Conservation (phyloP, 1,140 invertebrate genomes). For the Zaprionus kolodkinae region DNA sequence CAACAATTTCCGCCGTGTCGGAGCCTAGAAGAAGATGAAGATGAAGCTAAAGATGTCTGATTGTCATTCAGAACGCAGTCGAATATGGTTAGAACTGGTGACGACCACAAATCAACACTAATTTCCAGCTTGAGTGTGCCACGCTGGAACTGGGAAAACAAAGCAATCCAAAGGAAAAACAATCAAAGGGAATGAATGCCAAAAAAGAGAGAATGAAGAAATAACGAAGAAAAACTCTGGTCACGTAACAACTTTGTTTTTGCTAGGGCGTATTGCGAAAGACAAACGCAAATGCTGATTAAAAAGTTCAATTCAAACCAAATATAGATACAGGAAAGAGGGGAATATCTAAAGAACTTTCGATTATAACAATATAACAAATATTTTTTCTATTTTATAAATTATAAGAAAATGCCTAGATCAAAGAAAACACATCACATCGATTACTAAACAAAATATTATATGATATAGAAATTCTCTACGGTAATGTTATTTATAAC, state of each 20-base stretch:
- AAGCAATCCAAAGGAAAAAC: slow-evolving; percentile 38
- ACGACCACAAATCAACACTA: slow-evolving; percentile 51
- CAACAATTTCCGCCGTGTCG: slow-evolving; percentile 14
- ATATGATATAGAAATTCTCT: background rate
- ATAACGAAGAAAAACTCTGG: slow-evolving; percentile 57
- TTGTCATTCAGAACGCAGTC: slow-evolving; percentile 60
- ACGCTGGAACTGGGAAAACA: slow-evolving; percentile 9
- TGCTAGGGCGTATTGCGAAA: background rate
- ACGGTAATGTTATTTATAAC: background rate
- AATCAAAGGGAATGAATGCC: slow-evolving; percentile 52
- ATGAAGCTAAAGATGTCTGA: slow-evolving; percentile 1
- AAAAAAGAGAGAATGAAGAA: slow-evolving; percentile 9
- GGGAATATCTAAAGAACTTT: background rate
- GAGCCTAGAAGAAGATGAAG: slow-evolving; percentile 3
- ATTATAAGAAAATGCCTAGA: background rate
- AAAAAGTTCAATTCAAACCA: slow-evolving; percentile 50
- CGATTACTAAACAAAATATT: background rate
- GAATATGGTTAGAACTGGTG: slow-evolving; percentile 6
- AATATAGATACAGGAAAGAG: slow-evolving; percentile 2
- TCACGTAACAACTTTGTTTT: slow-evolving; percentile 59
- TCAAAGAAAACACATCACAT: background rate
- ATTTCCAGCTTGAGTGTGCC: slow-evolving; percentile 15
- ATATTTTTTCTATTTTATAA: background rate
- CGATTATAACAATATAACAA: too few relatives aligned
- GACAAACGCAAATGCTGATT: slow-evolving; percentile 50